Evolutionary conservation across 2,113 vertebrate species (phyloP).

Genomic region (Anhinga rufa): DNA sequence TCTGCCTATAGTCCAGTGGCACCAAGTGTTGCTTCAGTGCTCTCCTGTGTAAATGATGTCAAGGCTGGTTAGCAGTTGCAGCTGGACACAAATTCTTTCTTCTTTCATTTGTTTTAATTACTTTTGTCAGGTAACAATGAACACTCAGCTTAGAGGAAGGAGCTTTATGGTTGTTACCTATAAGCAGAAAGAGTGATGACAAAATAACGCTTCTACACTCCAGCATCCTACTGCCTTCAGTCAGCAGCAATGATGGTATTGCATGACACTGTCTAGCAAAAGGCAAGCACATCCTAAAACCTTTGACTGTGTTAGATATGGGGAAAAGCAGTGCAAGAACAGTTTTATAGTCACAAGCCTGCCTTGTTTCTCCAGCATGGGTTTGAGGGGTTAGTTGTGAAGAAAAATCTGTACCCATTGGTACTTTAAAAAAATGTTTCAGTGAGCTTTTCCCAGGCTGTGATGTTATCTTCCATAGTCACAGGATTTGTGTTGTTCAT

Average conservation of each 20-base stretch:
- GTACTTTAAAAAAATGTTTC: background rate
- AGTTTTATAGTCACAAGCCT: background rate
- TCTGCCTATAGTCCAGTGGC: background rate
- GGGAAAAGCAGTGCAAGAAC: background rate
- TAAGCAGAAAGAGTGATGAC: background rate
- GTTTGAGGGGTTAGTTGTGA: background rate
- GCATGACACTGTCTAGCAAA: fast-evolving
- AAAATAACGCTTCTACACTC: background rate
- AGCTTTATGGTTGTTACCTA: background rate
- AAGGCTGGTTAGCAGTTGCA: background rate
- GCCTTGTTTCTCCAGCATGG: background rate
- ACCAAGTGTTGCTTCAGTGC: background rate
- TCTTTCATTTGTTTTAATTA: background rate
- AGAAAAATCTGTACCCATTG: background rate
- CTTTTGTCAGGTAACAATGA: background rate
- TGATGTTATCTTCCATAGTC: background rate
- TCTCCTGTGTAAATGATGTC: background rate
- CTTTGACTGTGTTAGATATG: fast-evolving
- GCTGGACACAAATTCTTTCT: background rate
- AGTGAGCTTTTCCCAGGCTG: background rate
- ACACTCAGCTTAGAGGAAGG: background rate
- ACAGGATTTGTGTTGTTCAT: background rate
- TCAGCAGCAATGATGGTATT: background rate
- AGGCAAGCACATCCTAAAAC: background rate
- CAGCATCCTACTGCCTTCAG: background rate